Evolutionary conservation across 2,797 vertebrate genomes (phyloP).

Genomic region (Tympanoctomys barrerae): DNA sequence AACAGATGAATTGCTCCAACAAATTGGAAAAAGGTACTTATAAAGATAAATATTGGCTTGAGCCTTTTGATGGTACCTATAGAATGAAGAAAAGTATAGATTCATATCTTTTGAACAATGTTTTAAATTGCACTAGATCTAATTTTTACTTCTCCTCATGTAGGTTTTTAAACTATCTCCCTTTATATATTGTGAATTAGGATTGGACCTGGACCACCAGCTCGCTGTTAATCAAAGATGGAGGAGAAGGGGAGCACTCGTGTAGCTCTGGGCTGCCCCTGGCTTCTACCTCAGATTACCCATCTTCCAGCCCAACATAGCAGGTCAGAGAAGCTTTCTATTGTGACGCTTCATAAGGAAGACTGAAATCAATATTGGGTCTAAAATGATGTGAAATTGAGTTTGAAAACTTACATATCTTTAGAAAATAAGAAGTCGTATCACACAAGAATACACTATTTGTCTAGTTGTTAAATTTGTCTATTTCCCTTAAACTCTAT

Average conservation of each 20-base stretch:
- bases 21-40: constrained; percentile 24
- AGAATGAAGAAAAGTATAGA: not conserved
- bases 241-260: not conserved
- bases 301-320: not conserved
- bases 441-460: not conserved
- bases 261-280: not conserved
- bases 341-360: constrained; percentile 12
- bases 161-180: not conserved
- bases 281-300: not conserved
- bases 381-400: constrained; percentile 21
- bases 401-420: not conserved
- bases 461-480: not conserved
- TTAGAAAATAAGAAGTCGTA: constrained; percentile 28
- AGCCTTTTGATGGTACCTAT: not conserved
- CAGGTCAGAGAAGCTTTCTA: not conserved
- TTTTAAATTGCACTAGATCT: constrained; percentile 13
- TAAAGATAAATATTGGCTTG: not conserved
- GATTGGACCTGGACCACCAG: not conserved
- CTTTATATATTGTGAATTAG: not conserved
- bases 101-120: not conserved
- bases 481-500: not conserved
- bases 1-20: constrained; percentile 20
- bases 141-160: not conserved
- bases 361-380: not conserved
- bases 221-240: not conserved